Percentiles rank a stretch among this genome's conserved stretches.
These are phyloP conservation scores for Folsomia candida DNA, from an alignment of 2,888 invertebrate species.

Conservation along the genomic window DNA sequence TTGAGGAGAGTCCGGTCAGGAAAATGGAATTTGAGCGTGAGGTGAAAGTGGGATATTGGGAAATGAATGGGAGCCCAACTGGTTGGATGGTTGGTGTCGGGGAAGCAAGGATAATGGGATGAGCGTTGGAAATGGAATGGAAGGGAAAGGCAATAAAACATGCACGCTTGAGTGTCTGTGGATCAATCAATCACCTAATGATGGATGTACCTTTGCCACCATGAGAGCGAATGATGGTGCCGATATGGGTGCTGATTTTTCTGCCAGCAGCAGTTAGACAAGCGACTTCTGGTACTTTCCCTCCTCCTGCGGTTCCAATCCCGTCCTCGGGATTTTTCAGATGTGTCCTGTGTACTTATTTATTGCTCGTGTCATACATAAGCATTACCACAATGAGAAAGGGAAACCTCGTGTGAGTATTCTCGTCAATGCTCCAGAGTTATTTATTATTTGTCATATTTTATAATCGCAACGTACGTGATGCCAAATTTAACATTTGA, in stretches of 20 bases:
- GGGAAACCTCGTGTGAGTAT: no score
- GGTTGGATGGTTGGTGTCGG: not conserved
- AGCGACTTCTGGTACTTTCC: conserved; percentile 15
- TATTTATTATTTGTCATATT: no score
- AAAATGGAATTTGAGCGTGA: not conserved
- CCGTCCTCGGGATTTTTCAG: conserved; percentile 3
- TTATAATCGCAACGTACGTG: no score
- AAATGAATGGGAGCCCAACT: conserved; percentile 13
- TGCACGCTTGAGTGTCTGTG: conserved; percentile 38
- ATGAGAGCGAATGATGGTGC: not conserved
- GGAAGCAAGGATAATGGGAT: conserved; percentile 10
- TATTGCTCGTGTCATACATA: conserved; percentile 4
- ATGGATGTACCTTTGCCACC: conserved; percentile 29
- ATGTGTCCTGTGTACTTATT: conserved; percentile 4
- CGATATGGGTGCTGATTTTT: conserved; percentile 13
- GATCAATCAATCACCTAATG: conserved; percentile 43
- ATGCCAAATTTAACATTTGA: no score
- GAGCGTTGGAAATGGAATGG: conserved; percentile 27
- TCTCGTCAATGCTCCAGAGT: no score
- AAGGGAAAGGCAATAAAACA: conserved; percentile 37
- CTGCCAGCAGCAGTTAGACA: conserved; percentile 8
- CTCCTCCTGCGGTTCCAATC: not conserved
- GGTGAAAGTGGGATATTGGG: conserved; percentile 10
- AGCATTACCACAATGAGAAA: no score
- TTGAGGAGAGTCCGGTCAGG: not conserved